phyloP scores from a whole-genome alignment of 2,113 vertebrate species.

The Herpetotheres cachinnans region DNA sequence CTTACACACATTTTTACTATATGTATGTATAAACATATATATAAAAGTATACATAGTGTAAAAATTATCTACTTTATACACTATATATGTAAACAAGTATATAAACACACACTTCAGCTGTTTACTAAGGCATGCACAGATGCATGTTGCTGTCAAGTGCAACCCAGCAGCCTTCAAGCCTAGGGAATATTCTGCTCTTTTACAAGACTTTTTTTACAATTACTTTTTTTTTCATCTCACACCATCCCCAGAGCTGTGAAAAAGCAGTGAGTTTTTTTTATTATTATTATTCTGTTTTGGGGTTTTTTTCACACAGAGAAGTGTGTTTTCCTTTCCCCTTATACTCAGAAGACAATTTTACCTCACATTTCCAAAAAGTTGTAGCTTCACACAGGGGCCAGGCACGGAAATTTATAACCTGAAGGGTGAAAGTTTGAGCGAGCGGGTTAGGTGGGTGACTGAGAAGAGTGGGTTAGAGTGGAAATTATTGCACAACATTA shows the following conservation, averaged over 20 bases:
- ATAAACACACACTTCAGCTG: not conserved
- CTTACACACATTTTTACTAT: not conserved
- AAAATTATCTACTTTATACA: not conserved
- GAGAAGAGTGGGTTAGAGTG: slow-evolving; percentile 19
- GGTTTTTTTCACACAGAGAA: not conserved
- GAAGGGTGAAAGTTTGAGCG: not conserved
- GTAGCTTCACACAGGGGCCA: not conserved
- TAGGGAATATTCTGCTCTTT: not conserved
- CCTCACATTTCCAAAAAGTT: not conserved
- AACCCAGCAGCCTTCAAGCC: not conserved
- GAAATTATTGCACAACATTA: slow-evolving; percentile 16
- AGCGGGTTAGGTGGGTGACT: not conserved
- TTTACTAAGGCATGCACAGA: not conserved
- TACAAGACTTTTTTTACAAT: not conserved
- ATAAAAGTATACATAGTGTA: not conserved
- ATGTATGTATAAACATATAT: not conserved
- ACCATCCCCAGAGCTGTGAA: not conserved
- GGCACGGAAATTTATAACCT: slow-evolving; percentile 14
- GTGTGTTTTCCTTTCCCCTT: not conserved
- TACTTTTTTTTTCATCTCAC: not conserved
- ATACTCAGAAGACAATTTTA: not conserved
- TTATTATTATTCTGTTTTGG: not conserved
- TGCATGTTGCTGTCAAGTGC: not conserved
- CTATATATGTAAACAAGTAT: not conserved
- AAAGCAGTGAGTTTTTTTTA: not conserved